Conservation (phyloP, 2,797 vertebrate genomes). For the Poecilia picta region DNA sequence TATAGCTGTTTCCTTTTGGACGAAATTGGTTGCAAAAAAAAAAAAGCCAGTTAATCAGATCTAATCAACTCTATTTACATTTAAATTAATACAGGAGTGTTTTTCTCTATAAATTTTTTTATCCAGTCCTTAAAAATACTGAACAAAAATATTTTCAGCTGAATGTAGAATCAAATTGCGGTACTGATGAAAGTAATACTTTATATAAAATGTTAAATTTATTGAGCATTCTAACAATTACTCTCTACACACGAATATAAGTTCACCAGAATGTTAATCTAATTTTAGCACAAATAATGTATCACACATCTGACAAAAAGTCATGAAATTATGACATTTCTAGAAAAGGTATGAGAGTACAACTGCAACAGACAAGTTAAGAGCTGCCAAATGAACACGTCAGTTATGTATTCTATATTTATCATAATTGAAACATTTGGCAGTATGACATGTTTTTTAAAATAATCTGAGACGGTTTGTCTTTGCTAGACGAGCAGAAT, state of each 20-base stretch:
- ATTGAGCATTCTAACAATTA: neutral
- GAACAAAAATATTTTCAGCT: neutral
- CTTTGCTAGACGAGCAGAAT: conserved; percentile 25
- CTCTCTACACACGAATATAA: neutral
- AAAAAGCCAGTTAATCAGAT: neutral
- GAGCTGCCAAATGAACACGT: neutral
- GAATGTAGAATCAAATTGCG: neutral
- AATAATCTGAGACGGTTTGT: conserved; percentile 47
- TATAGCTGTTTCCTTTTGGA: neutral
- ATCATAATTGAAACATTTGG: conserved; percentile 23
- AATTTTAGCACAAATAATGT: neutral
- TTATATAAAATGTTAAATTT: neutral
- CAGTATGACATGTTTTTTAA: conserved; percentile 16
- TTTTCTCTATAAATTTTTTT: neutral
- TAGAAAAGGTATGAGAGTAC: conserved; percentile 7
- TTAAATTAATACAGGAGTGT: neutral
- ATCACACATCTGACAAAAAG: neutral
- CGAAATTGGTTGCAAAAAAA: neutral
- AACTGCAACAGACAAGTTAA: neutral
- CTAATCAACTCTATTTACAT: neutral
- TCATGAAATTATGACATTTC: neutral
- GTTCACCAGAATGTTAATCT: neutral
- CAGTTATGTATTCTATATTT: conserved; percentile 20
- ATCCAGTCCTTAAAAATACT: neutral
- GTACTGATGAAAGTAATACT: neutral